These are phyloP conservation scores for Heterocephalus glaber DNA, from an alignment of 2,113 vertebrate species.

Conservation along the genomic window DNA sequence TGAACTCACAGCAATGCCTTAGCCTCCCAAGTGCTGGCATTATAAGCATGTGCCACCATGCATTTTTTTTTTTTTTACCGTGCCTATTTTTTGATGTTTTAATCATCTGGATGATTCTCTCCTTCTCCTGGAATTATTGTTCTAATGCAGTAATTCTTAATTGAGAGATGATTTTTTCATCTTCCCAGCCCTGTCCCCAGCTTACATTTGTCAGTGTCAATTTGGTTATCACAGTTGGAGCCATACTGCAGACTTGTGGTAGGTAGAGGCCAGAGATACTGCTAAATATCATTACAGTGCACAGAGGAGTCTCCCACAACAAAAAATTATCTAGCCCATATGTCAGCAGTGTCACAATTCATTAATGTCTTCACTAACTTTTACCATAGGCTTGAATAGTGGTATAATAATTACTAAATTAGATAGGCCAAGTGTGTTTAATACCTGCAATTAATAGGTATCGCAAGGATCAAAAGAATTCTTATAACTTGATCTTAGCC, in stretches of 20 bases:
- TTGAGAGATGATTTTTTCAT: background rate
- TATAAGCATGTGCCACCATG: background rate
- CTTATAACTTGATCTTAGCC: too few relatives aligned
- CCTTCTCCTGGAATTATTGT: slow-evolving; percentile 21
- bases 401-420: slow-evolving; percentile 21
- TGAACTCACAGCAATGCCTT: background rate
- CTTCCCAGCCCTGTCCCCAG: background rate
- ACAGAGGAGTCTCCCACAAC: background rate
- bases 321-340: background rate
- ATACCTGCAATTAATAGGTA: background rate
- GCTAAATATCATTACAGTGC: background rate
- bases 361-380: slow-evolving; percentile 9
- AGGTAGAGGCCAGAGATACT: slow-evolving; percentile 1
- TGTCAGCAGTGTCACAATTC: background rate
- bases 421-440: background rate
- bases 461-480: background rate
- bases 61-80: too few relatives aligned
- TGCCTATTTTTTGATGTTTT: background rate
- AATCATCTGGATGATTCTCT: background rate
- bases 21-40: background rate
- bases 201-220: background rate
- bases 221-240: slow-evolving; percentile 24
- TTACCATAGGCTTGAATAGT: slow-evolving; percentile 33
- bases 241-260: background rate
- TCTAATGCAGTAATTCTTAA: background rate